Evolutionary conservation across 2,113 vertebrate genomes (phyloP).

Genomic region (Xyrauchen texanus): DNA sequence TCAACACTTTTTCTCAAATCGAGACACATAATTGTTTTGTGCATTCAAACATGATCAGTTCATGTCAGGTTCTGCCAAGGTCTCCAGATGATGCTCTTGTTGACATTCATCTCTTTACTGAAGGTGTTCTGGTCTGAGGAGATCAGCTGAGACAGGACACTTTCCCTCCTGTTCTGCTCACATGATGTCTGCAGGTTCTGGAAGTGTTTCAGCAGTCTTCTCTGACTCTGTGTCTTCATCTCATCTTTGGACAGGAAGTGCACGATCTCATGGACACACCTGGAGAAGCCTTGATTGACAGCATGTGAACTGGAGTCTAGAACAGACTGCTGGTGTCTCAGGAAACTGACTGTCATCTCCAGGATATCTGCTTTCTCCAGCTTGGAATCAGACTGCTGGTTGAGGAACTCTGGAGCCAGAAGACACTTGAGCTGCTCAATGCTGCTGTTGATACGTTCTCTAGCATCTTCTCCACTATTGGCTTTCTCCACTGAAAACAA

Average conservation of each 20-base stretch:
- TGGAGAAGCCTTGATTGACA: too few species aligned
- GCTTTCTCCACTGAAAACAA: conserved; percentile 52
- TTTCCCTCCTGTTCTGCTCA: conserved; percentile 50
- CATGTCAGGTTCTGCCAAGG: conserved; percentile 66
- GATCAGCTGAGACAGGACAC: conserved; percentile 21
- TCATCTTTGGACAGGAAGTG: conserved; percentile 37
- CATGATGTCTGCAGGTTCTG: conserved; percentile 50
- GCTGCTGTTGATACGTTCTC: conserved; percentile 58
- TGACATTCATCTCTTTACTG: conserved; percentile 57
- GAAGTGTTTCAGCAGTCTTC: conserved; percentile 55
- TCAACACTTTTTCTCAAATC: background rate
- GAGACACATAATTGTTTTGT: background rate
- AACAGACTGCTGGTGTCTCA: too few species aligned
- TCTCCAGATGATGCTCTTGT: conserved; percentile 63
- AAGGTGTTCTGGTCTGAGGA: conserved; percentile 45
- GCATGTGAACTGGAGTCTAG: too few species aligned
- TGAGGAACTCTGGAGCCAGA: conserved; percentile 58
- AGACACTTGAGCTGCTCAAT: conserved; percentile 67
- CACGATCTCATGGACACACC: background rate
- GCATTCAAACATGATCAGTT: background rate
- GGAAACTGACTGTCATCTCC: too few species aligned
- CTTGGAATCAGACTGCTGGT: conserved; percentile 38
- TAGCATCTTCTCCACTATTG: conserved; percentile 53
- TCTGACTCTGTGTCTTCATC: conserved; percentile 1
- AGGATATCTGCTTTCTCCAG: too few species aligned